These are phyloP conservation scores for Scomber colias DNA, from an alignment of 2,113 vertebrate genomes.

Conservation along the genomic window DNA sequence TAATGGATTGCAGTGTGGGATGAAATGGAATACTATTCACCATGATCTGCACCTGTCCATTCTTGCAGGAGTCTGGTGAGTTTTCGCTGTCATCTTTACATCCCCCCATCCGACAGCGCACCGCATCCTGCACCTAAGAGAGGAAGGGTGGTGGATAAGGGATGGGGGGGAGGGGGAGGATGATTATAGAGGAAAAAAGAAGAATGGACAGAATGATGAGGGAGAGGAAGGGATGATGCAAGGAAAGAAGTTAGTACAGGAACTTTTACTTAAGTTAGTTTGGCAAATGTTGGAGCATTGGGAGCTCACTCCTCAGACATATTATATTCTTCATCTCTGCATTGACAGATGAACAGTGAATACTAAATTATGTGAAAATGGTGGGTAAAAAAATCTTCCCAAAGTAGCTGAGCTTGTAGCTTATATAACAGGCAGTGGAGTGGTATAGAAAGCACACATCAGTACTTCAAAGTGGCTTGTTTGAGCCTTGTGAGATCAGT, in stretches of 20 bases:
- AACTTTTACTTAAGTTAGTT: slow-evolving; percentile 51
- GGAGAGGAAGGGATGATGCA: slow-evolving; percentile 39
- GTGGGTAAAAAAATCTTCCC: slow-evolving; percentile 7
- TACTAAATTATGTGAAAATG: slow-evolving; percentile 20
- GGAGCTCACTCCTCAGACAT: slow-evolving; percentile 33
- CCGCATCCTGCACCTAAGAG: slow-evolving; percentile 94
- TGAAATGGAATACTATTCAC: slow-evolving; percentile 91
- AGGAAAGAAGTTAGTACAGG: slow-evolving; percentile 51
- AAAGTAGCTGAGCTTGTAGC: slow-evolving; percentile 16
- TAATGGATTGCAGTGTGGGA: slow-evolving; percentile 56
- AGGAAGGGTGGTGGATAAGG: background rate
- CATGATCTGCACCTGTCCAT: slow-evolving; percentile 99
- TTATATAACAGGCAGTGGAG: slow-evolving; percentile 47
- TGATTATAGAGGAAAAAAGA: slow-evolving; percentile 1
- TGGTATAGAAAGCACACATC: slow-evolving; percentile 29
- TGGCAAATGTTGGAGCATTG: slow-evolving; percentile 32
- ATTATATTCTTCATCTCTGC: slow-evolving; percentile 14
- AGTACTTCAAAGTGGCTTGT: slow-evolving; percentile 58
- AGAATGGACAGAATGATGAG: background rate
- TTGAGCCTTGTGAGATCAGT: slow-evolving; percentile 49
- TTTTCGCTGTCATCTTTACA: slow-evolving; percentile 98
- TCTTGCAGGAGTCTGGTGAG: slow-evolving; percentile 98
- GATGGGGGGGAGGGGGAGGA: slow-evolving; percentile 19
- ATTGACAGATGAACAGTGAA: slow-evolving; percentile 32
- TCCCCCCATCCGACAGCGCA: slow-evolving; percentile 95